Conservation (phyloP, 2,888 invertebrate genomes). For the Drosophila emarginata region DNA sequence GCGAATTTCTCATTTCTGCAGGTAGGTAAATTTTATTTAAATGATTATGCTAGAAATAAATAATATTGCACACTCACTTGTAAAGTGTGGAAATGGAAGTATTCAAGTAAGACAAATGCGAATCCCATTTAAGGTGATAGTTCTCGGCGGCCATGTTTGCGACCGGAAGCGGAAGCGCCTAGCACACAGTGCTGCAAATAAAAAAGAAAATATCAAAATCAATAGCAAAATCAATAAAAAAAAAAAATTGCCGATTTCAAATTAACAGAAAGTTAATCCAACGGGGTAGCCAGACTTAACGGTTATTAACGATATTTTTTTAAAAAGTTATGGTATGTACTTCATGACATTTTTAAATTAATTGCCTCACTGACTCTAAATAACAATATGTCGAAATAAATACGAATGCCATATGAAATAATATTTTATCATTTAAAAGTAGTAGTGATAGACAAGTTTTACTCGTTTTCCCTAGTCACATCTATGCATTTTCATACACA, state of each 20-base stretch:
- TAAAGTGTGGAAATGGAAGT: conserved; percentile 90
- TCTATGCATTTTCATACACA: neutral
- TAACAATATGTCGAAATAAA: neutral
- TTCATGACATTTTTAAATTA: conserved; percentile 4
- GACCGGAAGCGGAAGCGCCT: conserved; percentile 30
- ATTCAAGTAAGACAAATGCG: conserved; percentile 91
- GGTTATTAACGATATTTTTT: too few species aligned
- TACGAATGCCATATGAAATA: neutral
- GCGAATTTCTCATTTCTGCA: conserved; percentile 90
- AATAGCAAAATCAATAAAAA: conserved; percentile 40
- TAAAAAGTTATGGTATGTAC: neutral
- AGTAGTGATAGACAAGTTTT: too few species aligned
- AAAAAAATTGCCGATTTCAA: neutral
- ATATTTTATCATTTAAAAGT: too few species aligned
- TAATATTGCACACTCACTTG: conserved; percentile 72
- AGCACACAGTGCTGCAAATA: conserved; percentile 8
- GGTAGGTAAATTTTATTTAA: too few species aligned
- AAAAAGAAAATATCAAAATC: conserved; percentile 36
- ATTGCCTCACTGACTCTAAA: neutral
- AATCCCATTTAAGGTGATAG: conserved; percentile 95
- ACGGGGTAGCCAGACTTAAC: neutral
- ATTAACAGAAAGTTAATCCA: neutral
- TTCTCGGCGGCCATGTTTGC: conserved; percentile 85
- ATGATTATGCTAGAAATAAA: neutral
- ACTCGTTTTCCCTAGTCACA: too few species aligned